Conservation (phyloP, 2,888 invertebrate species). For the Eudemis profundana region DNA sequence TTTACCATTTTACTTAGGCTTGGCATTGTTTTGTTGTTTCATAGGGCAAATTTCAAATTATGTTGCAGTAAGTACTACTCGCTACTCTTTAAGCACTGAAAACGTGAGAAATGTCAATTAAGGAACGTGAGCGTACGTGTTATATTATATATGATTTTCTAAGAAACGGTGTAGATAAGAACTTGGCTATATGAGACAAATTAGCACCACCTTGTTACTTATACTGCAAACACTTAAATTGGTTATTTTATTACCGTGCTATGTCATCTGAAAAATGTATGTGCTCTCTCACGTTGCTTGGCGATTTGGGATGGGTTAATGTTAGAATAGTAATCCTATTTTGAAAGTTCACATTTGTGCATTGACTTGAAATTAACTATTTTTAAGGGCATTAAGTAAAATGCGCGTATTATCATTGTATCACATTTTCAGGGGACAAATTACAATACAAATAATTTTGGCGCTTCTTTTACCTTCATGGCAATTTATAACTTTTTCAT, state of each 20-base stretch:
- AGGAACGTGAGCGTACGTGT: not conserved
- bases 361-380: no score
- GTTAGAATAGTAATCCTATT: not conserved
- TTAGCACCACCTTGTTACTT: constrained; percentile 30
- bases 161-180: constrained; percentile 25
- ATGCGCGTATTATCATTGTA: no score
- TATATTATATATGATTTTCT: not conserved
- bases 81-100: not conserved
- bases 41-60: not conserved
- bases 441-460: no score
- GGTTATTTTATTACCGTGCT: constrained; percentile 1
- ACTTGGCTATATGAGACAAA: constrained; percentile 22
- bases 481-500: no score
- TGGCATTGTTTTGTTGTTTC: no score
- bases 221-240: constrained; percentile 27
- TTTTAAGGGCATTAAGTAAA: no score
- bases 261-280: no score
- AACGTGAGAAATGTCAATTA: constrained; percentile 4
- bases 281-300: not conserved
- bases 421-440: no score
- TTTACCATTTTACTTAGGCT: not conserved
- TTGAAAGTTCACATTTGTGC: no score
- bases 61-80: not conserved
- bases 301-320: not conserved
- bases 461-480: no score